Base-by-base conservation (phyloP, 1,140 invertebrate genomes). In the Palaemon carinicauda region DNA sequence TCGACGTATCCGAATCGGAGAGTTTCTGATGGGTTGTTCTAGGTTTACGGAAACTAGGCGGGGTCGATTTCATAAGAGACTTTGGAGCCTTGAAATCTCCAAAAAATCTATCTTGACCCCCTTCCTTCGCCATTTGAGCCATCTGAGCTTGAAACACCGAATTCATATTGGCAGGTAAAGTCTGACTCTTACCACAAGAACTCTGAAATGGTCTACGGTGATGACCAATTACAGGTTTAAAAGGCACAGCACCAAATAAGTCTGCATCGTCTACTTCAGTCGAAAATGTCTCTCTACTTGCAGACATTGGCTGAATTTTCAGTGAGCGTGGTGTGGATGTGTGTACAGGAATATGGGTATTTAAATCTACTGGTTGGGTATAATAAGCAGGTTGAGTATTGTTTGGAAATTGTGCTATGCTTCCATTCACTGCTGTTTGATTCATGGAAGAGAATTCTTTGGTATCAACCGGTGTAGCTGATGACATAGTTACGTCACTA, bases 161-260 rank as follows among this genome's bases (percentile, higher is more conserved):
- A 29, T 87, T 89, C 75, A 83, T 89, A 33, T 88, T 88, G 27
- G 87, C 84, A 27, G 86, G 88, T 10, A 89, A 60, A 33, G 87
- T 89, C 21, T 86, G 82, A 27, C 88, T 89, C 53, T 85, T 88
- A 5, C 41, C 51, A 56, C 79, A 77, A 17, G 65, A 15, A 17
- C 15, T 24, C 10, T 56, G 79, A 56, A 29, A 27, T 60, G n/a
- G 91, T 89, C 0, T 92, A 89, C 73, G 86, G 19, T 79, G 53
- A 53, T 65, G 83, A n/a, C 83, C 79, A 29, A 88, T 60, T 21
- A 93, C 91, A 33, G 92, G 91, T 19, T 92, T 92, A 85, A 94
- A 94, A 5, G 94, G 94, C 41, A 94, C 92, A 15, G 94, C 93
- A 3, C 94, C 94, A 90, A 95, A 95, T 0, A 94, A 89, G 90